phyloP scores from a whole-genome alignment of 2,797 vertebrate species.

The Sebastes minor region DNA sequence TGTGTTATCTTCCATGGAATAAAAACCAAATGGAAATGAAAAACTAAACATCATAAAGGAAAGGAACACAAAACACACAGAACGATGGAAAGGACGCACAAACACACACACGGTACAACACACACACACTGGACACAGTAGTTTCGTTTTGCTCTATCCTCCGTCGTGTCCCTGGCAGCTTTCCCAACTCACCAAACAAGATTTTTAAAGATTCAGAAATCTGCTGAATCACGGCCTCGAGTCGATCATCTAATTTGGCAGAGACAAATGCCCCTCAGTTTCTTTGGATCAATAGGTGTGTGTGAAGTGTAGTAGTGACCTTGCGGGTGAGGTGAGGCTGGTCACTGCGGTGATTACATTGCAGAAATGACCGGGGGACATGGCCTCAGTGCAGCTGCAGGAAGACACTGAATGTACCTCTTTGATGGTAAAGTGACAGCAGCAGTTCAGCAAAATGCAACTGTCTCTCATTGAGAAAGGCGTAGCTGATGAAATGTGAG shows the following conservation, averaged over 20 bases:
- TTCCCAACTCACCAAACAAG: neutral
- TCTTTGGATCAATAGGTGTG: constrained; percentile 49
- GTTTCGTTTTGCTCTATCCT: constrained; percentile 59
- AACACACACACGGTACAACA: constrained; percentile 44
- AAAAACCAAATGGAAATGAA: neutral
- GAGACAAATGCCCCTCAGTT: constrained; percentile 41
- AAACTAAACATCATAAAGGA: constrained; percentile 28
- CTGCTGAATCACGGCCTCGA: constrained; percentile 41
- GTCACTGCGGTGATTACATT: constrained; percentile 38
- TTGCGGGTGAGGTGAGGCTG: constrained; percentile 23
- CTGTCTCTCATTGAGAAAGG: neutral
- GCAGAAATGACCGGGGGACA: constrained; percentile 4
- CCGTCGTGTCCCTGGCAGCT: neutral
- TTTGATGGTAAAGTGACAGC: neutral
- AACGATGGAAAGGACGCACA: constrained; percentile 65
- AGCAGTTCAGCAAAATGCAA: neutral
- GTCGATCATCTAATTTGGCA: constrained; percentile 23
- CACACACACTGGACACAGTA: constrained; percentile 33
- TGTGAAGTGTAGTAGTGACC: constrained; percentile 30
- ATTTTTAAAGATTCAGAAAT: constrained; percentile 11
- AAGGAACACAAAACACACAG: constrained; percentile 48
- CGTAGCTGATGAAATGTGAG: neutral
- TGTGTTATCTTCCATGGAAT: neutral
- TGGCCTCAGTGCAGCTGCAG: neutral
- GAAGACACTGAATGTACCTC: neutral